phyloP scores from a whole-genome alignment of 2,797 vertebrate species.

The Enteromius viviparus region DNA sequence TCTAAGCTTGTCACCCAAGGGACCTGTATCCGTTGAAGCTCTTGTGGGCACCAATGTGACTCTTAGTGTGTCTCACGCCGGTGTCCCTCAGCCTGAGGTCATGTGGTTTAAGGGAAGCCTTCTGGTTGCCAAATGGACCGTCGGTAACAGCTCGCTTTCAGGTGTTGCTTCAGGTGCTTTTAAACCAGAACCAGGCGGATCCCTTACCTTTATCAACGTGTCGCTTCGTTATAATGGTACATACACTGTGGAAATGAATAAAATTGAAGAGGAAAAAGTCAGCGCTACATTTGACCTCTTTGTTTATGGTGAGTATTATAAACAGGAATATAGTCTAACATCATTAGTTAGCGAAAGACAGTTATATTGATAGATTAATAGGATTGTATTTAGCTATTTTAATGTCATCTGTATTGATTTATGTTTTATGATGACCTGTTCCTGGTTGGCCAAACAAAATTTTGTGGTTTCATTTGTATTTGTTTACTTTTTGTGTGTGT shows the following conservation, averaged over 20 bases:
- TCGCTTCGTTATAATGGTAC: conserved; percentile 39
- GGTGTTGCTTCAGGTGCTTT: conserved; percentile 57
- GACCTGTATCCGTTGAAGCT: conserved; percentile 50
- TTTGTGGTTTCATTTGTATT: neutral
- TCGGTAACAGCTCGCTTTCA: conserved; percentile 40
- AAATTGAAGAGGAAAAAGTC: neutral
- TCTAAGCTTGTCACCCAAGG: conserved; percentile 58
- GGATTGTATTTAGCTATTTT: neutral
- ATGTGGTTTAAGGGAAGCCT: conserved; percentile 64
- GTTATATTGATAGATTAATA: neutral
- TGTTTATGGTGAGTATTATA: conserved; percentile 73
- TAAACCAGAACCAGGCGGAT: conserved; percentile 63
- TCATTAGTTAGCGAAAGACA: no score
- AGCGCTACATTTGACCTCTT: conserved; percentile 54
- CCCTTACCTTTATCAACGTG: conserved; percentile 70
- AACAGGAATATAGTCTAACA: neutral
- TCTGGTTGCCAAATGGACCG: conserved; percentile 67
- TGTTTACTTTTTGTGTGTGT: neutral
- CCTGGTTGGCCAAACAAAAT: neutral
- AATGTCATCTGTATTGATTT: neutral
- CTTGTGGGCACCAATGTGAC: conserved; percentile 67
- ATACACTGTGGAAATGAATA: conserved; percentile 67
- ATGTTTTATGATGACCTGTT: neutral
- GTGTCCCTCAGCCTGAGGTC: conserved; percentile 61
- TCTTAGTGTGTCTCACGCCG: conserved; percentile 66